These are phyloP conservation scores for Nebria ingens DNA, from an alignment of 1,140 invertebrate species.

Conservation along the genomic window DNA sequence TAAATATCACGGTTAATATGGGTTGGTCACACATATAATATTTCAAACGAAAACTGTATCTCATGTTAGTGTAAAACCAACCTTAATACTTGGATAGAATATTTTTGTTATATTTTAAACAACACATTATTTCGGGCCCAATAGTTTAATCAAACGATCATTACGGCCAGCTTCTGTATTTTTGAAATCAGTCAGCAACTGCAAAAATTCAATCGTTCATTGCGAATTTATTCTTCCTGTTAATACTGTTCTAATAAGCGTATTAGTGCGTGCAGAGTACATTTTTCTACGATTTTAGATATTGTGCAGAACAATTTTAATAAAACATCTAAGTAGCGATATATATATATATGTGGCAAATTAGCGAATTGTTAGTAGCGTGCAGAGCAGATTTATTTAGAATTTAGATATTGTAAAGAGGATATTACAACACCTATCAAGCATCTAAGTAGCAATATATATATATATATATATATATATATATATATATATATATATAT, in stretches of 20 bases:
- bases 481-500: too few species aligned
- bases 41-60: not conserved
- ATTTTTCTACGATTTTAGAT: not conserved
- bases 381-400: not conserved
- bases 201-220: too few species aligned
- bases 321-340: constrained; percentile 10
- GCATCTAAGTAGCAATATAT: too few species aligned
- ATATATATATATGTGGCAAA: not conserved
- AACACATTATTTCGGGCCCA: constrained; percentile 12
- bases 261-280: not conserved
- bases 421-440: too few species aligned
- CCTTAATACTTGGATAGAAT: not conserved
- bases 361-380: too few species aligned
- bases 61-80: not conserved
- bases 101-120: not conserved
- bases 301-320: not conserved
- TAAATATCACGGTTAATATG: too few species aligned
- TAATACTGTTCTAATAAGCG: not conserved
- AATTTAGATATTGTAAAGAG: too few species aligned
- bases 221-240: constrained; percentile 12
- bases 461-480: too few species aligned
- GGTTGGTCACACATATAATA: too few species aligned
- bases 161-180: constrained; percentile 48
- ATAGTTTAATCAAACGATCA: constrained; percentile 42
- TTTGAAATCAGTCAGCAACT: constrained; percentile 55